Conservation (phyloP, 1,140 invertebrate species). For the Metopolophium dirhodum region DNA sequence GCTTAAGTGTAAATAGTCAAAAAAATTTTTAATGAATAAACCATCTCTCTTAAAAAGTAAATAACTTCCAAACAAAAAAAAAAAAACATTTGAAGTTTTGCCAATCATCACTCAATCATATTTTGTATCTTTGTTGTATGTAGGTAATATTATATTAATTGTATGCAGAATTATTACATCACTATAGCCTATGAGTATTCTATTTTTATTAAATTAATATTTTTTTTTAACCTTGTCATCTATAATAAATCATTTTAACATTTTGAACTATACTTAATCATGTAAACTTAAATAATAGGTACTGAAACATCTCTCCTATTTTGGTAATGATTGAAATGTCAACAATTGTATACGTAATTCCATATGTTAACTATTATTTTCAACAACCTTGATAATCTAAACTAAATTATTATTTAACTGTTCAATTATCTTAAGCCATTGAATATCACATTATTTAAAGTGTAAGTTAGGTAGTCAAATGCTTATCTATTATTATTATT, state of each 20-base stretch:
- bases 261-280: background rate
- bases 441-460: background rate
- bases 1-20: background rate
- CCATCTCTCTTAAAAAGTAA: background rate
- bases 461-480: background rate
- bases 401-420: background rate
- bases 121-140: background rate
- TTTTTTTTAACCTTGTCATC: background rate
- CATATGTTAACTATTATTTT: constrained; percentile 28
- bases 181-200: background rate
- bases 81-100: background rate
- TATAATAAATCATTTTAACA: background rate
- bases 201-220: background rate
- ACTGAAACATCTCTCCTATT: background rate
- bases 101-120: background rate
- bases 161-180: background rate
- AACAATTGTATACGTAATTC: background rate
- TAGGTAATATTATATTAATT: too few relatives aligned
- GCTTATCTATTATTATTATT: constrained; percentile 1
- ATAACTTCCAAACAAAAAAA: background rate
- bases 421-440: background rate
- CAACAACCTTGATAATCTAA: background rate
- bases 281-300: background rate
- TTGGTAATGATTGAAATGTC: background rate
- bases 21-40: background rate